A percentile compares a stretch with the other conserved stretches of the same genome.
Conservation (phyloP, 2,113 vertebrate genomes). For the Trogon surrucura region DNA sequence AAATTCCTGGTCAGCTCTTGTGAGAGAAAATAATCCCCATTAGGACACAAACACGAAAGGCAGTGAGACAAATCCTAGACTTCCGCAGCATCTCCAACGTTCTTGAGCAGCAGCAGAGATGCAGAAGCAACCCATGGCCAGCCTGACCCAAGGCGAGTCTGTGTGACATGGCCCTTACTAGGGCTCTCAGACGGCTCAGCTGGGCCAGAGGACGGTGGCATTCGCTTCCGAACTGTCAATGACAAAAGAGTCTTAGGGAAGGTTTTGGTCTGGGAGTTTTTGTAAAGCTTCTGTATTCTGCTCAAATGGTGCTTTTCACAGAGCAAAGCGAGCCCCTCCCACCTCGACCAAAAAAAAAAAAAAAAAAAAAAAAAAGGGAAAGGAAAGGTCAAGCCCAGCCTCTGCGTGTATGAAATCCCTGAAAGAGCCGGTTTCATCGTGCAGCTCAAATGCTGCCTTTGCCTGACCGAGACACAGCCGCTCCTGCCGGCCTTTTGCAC, state of each 20-base stretch:
- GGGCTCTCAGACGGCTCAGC: neutral
- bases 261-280: neutral
- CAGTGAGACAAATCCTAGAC: neutral
- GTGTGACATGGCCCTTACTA: neutral
- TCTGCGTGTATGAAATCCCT: neutral
- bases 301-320: neutral
- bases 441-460: neutral
- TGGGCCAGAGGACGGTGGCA: fast-evolving
- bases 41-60: neutral
- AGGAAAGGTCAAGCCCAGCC: conserved; percentile 9
- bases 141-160: neutral
- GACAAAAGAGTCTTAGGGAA: neutral
- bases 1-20: neutral
- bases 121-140: neutral
- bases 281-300: conserved; percentile 17
- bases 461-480: neutral
- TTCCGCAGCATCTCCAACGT: neutral
- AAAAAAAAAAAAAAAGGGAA: neutral
- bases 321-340: neutral
- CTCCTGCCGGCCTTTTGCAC: neutral
- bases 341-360: neutral
- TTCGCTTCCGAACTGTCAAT: neutral
- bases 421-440: neutral
- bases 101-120: neutral
- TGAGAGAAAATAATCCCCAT: neutral